Percentiles rank a stretch among this genome's conserved stretches.
Conservation (phyloP, 2,888 invertebrate species). For the Trachelus stipa region DNA sequence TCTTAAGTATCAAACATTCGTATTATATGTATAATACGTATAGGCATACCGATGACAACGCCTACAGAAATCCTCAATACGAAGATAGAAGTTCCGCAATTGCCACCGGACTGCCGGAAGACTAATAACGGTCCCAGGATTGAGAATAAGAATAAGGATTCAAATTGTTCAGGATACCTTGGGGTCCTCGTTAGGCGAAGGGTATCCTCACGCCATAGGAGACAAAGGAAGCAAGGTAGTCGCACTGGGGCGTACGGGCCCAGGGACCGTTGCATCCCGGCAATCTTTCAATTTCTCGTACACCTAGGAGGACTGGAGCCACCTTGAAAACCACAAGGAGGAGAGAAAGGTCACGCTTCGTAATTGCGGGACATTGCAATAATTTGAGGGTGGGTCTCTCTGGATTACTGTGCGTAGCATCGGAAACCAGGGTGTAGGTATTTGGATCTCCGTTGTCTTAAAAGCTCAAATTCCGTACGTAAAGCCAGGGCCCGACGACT, state of each 20-base stretch:
- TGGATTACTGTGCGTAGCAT: conserved; percentile 14
- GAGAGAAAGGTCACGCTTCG: conserved; percentile 52
- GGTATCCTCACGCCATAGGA: conserved; percentile 18
- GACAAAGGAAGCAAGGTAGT: conserved; percentile 5
- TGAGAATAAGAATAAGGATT: conserved; percentile 35
- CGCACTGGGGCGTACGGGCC: conserved; percentile 7
- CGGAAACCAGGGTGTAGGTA: conserved; percentile 11
- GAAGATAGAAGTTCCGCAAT: background rate
- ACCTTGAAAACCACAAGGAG: conserved; percentile 14
- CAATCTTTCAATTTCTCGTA: conserved; percentile 25
- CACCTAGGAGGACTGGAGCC: conserved; percentile 15
- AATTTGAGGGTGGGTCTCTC: conserved; percentile 41
- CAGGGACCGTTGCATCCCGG: background rate
- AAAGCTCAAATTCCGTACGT: conserved; percentile 37
- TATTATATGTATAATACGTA: background rate
- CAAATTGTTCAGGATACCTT: conserved; percentile 24
- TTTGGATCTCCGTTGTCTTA: conserved; percentile 17
- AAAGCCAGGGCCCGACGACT: conserved; percentile 12
- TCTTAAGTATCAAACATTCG: background rate
- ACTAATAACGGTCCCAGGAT: conserved; percentile 54
- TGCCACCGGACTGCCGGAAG: conserved; percentile 30
- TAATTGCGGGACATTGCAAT: conserved; percentile 54
- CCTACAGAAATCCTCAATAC: background rate
- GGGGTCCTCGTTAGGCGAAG: conserved; percentile 36
- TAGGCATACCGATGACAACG: background rate